Base-by-base conservation (phyloP, 1,140 invertebrate genomes). In the Orius laevigatus region DNA sequence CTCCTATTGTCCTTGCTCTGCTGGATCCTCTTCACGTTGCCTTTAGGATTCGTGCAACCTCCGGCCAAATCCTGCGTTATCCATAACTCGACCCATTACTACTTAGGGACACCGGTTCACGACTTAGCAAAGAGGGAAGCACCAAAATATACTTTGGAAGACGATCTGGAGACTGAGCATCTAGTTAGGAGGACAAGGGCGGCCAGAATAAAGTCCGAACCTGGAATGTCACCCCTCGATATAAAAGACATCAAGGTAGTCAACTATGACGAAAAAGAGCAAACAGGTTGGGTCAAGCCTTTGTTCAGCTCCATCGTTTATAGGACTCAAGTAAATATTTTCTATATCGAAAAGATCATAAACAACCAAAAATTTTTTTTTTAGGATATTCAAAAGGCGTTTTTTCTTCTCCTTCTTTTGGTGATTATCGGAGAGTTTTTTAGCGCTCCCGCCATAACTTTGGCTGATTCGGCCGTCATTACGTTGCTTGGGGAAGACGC, bases 381-480 rank as follows among this genome's bases (percentile, higher is more conserved):
- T 50, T 72, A 88, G 62, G 91, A 94, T 59, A 92, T 98, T 2
- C 81, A 93, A 63, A 92, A 94, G 67, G 88, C 90, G 0, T 98
- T 98, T 71, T 93, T 98, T 63, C 71, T 98, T 10, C 66, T 95
- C 5, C 66, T 98, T 8, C 64, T 98, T 11, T 70, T 99, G 5
- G 84, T 98, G 1, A 76, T 95, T 5, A 82, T 98, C 15, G 94
- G 95, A 0, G 95, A 99, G 68, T 98, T 98, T 70, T 95, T 96
- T 62, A 84, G 84, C 54, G 90, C 93, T 2, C 95, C 95, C 1
- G 91, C 94, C 12, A 89, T 98, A 33, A 94, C 93, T 0, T 68
- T 98, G n/a, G 94, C 93, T 0, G 91, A 95, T 63, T 89, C 86
- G 0, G 90, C 87, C 1, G 91, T 94, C 0, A 81, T 96, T 14